These are phyloP conservation scores for Tetranychus truncatus DNA, from an alignment of 2,888 invertebrate genomes.

Conservation along the genomic window DNA sequence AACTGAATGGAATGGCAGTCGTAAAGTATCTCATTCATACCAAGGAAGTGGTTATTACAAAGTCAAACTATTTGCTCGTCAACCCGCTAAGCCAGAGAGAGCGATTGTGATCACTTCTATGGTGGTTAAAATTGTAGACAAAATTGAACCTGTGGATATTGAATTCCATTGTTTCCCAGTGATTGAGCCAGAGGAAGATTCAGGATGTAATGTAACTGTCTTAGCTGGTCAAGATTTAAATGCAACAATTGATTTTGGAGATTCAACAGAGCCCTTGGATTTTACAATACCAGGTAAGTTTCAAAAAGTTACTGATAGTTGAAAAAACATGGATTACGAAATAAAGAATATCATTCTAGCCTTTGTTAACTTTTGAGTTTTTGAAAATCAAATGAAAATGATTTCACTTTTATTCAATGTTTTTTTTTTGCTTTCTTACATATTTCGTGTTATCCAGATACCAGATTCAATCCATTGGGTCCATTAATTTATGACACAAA, in stretches of 20 bases:
- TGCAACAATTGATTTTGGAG: conserved; percentile 27
- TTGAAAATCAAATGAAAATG: too few relatives aligned
- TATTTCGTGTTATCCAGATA: background rate
- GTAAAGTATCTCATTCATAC: background rate
- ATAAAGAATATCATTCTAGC: too few relatives aligned
- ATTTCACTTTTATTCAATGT: background rate
- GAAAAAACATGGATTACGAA: too few relatives aligned
- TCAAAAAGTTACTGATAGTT: background rate
- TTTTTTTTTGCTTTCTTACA: background rate
- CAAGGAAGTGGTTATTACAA: background rate
- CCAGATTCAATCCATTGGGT: background rate
- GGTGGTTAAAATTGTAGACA: conserved; percentile 27
- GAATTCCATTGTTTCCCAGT: conserved; percentile 29
- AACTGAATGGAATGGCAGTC: background rate
- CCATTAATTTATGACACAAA: background rate
- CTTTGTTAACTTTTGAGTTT: too few relatives aligned
- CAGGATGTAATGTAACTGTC: conserved; percentile 29
- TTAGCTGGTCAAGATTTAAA: conserved; percentile 29
- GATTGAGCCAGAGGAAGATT: conserved; percentile 30
- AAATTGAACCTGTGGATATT: conserved; percentile 26
- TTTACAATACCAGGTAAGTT: conserved; percentile 25
- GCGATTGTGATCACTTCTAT: conserved; percentile 25
- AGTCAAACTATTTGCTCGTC: conserved; percentile 2
- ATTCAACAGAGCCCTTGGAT: conserved; percentile 23
- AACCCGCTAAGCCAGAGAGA: conserved; percentile 24